Evolutionary conservation across 2,113 vertebrate species (phyloP), one percentile per base, ranked within the genome.

Genomic region (Murina feae): DNA sequence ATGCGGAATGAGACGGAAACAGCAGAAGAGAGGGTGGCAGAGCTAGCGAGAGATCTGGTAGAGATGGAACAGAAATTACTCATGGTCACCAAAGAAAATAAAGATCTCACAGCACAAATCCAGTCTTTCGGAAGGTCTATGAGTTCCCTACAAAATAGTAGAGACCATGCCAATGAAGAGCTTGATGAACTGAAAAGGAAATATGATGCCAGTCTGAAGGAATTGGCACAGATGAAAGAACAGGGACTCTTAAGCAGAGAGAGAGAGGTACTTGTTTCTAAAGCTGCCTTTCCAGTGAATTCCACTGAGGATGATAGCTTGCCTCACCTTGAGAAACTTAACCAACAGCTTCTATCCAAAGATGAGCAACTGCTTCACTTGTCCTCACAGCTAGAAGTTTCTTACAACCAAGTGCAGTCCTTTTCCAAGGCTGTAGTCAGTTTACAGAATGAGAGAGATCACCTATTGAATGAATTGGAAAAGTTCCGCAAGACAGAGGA

Each of bases 11-110:
- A 99, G 98, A 99, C 99, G 0, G 99, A 99, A 97, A 99, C 98
- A 0, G 99, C 99, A 1, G 99, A 99, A 96, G 99, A 99, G 96
- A 98, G 99, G 96, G 99, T 99, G 78, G 99, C 99, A 0, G 99
- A 99, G 93, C 96, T 99, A 96, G 99, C 99, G 14, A 97, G 95
- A 55, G 99, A 99, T 97, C 97, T 99, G 89, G 96, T 99, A 97
- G 98, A 98, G 39, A 98, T 99, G 89, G 99, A 99, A 25, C 99
- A 99, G 98, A 99, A 97, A 81, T 96, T 99, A 42, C 98, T 99
- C 14, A 69, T 53, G 18, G 99, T 99, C 95, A 99, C 98, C 35
- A 99, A 99, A 97, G 98, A 97, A 79, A 98, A 98, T 28, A 96
- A 98, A 76, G 98, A 98, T 65, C 98, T 99, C 53, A 98, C 76